phyloP scores from a whole-genome alignment of 1,140 invertebrate species.

The Ptiloglossa arizonensis region DNA sequence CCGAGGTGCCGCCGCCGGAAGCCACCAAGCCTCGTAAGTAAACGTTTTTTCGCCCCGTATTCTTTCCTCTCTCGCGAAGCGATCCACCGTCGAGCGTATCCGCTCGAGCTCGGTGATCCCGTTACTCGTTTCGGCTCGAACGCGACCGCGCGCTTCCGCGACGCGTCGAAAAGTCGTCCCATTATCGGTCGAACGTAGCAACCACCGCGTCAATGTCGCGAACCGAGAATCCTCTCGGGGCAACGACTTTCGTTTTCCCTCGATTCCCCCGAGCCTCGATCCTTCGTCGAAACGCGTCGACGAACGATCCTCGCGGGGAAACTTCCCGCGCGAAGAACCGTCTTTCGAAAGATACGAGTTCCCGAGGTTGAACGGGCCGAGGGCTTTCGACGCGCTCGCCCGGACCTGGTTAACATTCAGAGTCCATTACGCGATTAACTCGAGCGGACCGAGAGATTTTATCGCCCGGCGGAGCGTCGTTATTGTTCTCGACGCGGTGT shows the following conservation, averaged over 20 bases:
- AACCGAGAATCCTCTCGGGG: too few species aligned
- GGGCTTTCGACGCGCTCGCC: neutral
- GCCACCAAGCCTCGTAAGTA: constrained; percentile 71
- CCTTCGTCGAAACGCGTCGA: neutral
- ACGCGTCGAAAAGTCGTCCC: constrained; percentile 16
- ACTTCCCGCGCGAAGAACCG: too few species aligned
- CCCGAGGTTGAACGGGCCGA: constrained; percentile 4
- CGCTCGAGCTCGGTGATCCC: constrained; percentile 24
- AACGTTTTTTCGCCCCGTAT: constrained; percentile 13
- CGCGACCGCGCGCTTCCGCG: neutral
- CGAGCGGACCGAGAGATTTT: constrained; percentile 11
- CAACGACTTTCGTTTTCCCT: too few species aligned
- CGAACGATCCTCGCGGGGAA: neutral
- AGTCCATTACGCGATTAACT: constrained; percentile 20
- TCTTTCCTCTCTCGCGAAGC: neutral
- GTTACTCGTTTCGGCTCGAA: constrained; percentile 15
- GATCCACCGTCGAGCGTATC: constrained; percentile 13
- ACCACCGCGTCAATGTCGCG: neutral
- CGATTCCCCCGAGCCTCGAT: neutral
- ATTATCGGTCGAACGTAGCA: constrained; percentile 26
- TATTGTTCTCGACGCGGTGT: neutral
- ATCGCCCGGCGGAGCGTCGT: neutral
- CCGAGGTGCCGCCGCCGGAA: constrained; percentile 68
- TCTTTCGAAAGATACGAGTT: neutral
- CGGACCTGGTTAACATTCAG: neutral